Evolutionary conservation across 1,140 invertebrate species (phyloP).

Genomic region (Drosophila ogumai): DNA sequence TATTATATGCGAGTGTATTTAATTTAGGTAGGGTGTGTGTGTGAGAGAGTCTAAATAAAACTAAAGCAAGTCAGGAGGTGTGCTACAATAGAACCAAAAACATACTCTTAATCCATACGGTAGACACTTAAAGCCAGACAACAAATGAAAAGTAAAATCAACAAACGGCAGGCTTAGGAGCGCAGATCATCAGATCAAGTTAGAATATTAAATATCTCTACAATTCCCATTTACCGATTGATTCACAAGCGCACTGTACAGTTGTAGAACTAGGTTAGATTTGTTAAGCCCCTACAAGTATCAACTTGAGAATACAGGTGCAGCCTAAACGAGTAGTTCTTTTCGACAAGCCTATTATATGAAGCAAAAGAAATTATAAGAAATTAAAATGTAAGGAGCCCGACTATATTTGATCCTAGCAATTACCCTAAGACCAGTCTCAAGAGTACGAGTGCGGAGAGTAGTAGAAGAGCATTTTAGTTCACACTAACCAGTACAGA

Average conservation of each 20-base stretch:
- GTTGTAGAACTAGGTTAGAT: conserved; percentile 24
- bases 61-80: conserved; percentile 54
- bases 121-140: conserved; percentile 49
- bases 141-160: conserved; percentile 18
- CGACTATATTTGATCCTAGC: conserved; percentile 9
- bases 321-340: background rate
- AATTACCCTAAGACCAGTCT: background rate
- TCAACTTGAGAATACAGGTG: background rate
- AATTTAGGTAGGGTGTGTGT: conserved; percentile 39
- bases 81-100: conserved; percentile 49
- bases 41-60: conserved; percentile 49
- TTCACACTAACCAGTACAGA: conserved; percentile 59
- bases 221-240: conserved; percentile 17
- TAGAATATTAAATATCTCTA: conserved; percentile 11
- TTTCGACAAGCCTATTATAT: conserved; percentile 1
- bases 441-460: conserved; percentile 2
- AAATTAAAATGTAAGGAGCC: conserved; percentile 1
- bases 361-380: background rate
- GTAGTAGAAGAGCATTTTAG: conserved; percentile 28
- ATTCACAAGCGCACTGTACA: conserved; percentile 18
- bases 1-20: conserved; percentile 36
- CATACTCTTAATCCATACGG: conserved; percentile 29
- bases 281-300: conserved; percentile 7
- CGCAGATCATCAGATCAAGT: conserved; percentile 4
- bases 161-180: conserved; percentile 1